Evolutionary conservation across 1,140 invertebrate genomes (phyloP).

Genomic region (Zaprionus kolodkinae): DNA sequence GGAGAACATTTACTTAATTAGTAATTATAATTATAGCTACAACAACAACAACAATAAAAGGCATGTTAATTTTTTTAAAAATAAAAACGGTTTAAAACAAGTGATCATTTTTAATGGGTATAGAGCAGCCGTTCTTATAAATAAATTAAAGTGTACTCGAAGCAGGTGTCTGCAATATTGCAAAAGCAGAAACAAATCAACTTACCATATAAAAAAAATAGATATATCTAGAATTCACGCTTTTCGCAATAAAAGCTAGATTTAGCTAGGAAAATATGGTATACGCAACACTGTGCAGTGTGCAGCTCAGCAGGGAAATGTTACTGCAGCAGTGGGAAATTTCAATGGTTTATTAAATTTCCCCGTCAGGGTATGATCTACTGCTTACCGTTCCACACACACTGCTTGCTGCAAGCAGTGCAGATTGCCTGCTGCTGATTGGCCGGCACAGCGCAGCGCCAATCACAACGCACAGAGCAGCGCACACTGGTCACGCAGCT

Average conservation of each 20-base stretch:
- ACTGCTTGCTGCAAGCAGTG: slow-evolving; percentile 27
- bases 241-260: no score
- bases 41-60: slow-evolving; percentile 64
- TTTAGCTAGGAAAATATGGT: no score
- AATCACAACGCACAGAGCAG: not conserved
- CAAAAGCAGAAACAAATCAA: no score
- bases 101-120: no score
- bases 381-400: not conserved
- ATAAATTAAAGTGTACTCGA: no score
- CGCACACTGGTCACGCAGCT: slow-evolving; percentile 11
- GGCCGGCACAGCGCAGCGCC: not conserved
- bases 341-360: not conserved
- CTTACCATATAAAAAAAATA: no score
- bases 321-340: slow-evolving; percentile 6
- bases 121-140: no score
- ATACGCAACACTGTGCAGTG: not conserved
- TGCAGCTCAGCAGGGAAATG: not conserved
- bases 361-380: not conserved
- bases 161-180: no score
- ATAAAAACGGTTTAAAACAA: slow-evolving; percentile 80
- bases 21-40: slow-evolving; percentile 75
- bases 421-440: slow-evolving; percentile 2
- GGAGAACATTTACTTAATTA: slow-evolving; percentile 81
- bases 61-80: slow-evolving; percentile 82
- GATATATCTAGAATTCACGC: no score